phyloP scores from a whole-genome alignment of 1,140 invertebrate genomes.

The Trialeurodes vaporariorum region DNA sequence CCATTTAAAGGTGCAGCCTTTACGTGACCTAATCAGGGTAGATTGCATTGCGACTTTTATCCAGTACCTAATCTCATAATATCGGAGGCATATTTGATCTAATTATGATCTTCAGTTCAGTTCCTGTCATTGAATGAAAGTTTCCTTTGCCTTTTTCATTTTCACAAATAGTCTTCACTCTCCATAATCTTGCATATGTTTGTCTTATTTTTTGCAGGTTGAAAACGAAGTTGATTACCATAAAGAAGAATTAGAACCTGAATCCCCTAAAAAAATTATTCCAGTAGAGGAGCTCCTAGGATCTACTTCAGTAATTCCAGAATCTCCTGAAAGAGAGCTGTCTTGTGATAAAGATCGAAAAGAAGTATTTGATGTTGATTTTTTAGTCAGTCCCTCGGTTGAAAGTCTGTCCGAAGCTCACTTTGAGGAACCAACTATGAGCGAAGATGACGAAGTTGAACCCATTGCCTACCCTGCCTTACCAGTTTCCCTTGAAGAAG shows the following conservation, averaged over 20 bases:
- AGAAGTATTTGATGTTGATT: neutral
- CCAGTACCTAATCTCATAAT: no score
- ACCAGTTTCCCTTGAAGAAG: neutral
- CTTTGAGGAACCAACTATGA: no score
- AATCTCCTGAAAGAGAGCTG: neutral
- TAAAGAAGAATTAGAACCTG: neutral
- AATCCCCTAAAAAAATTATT: neutral
- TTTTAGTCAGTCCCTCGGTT: neutral
- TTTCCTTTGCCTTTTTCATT: no score
- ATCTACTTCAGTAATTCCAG: neutral
- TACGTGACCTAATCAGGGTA: no score
- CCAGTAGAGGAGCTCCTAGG: neutral
- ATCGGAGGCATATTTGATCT: no score
- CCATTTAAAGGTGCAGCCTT: no score
- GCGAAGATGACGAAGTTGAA: neutral
- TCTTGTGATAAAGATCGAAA: neutral
- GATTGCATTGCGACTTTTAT: no score
- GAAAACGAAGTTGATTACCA: neutral
- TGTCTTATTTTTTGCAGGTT: neutral
- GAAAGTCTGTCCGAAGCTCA: neutral
- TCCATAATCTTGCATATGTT: no score
- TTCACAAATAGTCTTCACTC: no score
- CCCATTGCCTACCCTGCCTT: neutral
- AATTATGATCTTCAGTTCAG: no score
- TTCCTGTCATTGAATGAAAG: no score